Evolutionary conservation across 2,888 invertebrate species (phyloP).

Genomic region (Xiphydria camelus): DNA sequence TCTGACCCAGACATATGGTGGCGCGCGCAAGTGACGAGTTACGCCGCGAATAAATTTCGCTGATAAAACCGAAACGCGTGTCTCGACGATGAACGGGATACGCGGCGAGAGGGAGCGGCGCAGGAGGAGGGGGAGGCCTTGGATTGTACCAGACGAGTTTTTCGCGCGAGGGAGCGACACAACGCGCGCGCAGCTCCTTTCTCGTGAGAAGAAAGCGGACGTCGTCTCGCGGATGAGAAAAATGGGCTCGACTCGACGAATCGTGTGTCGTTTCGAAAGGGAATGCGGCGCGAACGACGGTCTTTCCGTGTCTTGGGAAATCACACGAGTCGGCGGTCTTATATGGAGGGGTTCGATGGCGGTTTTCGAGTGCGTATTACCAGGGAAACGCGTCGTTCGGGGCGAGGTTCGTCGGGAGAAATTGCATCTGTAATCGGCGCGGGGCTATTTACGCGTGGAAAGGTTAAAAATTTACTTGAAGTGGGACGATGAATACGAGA

Average conservation of each 20-base stretch:
- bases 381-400: too few relatives aligned
- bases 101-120: constrained; percentile 13
- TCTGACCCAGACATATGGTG: not conserved
- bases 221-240: constrained; percentile 13
- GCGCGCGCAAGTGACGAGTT: constrained; percentile 18
- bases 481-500: too few relatives aligned
- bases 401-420: too few relatives aligned
- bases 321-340: too few relatives aligned
- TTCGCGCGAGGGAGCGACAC: constrained; percentile 32
- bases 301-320: too few relatives aligned
- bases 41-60: constrained; percentile 35
- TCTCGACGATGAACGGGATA: constrained; percentile 21
- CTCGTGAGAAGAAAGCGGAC: constrained; percentile 42
- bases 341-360: too few relatives aligned
- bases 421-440: too few relatives aligned
- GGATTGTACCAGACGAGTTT: constrained; percentile 42
- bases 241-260: not conserved
- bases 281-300: too few relatives aligned
- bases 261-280: too few relatives aligned
- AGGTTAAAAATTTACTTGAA: too few relatives aligned
- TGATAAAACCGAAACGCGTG: constrained; percentile 27
- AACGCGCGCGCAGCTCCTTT: constrained; percentile 27
- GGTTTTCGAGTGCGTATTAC: too few relatives aligned
- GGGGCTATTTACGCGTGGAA: too few relatives aligned
- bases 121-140: constrained; percentile 6